Base-by-base conservation (phyloP, 2,888 invertebrate species). In the Blastobasis lacticolella region DNA sequence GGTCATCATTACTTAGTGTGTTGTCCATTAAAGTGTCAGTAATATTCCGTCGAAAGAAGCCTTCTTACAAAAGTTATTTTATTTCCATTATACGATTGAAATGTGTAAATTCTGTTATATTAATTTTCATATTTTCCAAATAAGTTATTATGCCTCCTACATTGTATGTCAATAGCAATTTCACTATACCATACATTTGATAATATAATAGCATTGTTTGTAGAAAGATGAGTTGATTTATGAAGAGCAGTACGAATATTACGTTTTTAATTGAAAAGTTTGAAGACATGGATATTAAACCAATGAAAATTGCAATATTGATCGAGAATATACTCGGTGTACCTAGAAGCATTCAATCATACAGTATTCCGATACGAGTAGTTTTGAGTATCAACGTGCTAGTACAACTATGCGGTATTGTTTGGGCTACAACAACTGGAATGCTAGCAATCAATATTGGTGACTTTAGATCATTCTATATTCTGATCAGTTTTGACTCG, bases 351-450 rank as follows among this genome's bases (percentile, higher is more conserved):
- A 41, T 48, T 52, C 9, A 3, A 40, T 53, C 4, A 49, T 53
- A n/a, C 49, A 69, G 66, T 49, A 0, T 52, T 60, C 23, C 66
- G 63, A 40, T 44, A 71, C 6, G 23, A 40, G 40, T 40, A 8
- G 62, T 60, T 43, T 48, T 40, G 40, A 8, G 9, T 45, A 23
- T 63, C 55, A 45, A 9, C 6, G 40, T 40, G 9, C 9, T 8
- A 40, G 9, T 9, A 40, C 7, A 6, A 40, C 40, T 40, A 40
- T 8, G 40, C 2, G 7, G 7, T 40, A 8, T 8, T 40, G 9
- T 40, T 40, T 40, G 7, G 6, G 9, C 40, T 40, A 9, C 9
- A 9, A 9, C 40, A 6, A 6, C 8, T 5, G 40, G 8, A 40
- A 40, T 40, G 8, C 40, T 40, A n/a, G n/a, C n/a, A n/a, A n/a